phyloP scores from a whole-genome alignment of 1,140 invertebrate species.

The Lutraria rhynchaena region DNA sequence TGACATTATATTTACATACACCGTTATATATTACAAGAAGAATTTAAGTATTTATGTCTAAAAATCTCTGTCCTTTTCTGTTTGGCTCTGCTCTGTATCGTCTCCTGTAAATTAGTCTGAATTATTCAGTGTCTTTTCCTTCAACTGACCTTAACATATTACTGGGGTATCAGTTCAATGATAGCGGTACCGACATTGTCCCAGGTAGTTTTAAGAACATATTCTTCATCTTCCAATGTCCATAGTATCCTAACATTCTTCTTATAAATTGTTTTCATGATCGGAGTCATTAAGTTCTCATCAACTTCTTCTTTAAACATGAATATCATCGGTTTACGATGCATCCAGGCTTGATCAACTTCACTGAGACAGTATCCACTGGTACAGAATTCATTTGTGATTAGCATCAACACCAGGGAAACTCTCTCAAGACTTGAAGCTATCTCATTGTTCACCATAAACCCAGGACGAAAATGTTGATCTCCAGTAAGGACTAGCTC shows the following conservation, averaged over 20 bases:
- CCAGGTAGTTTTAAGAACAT: conserved; percentile 28
- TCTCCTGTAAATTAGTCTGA: too few species aligned
- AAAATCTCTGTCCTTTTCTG: too few species aligned
- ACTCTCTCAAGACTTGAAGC: background rate
- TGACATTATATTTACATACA: too few species aligned
- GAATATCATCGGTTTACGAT: background rate
- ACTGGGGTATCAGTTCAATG: background rate
- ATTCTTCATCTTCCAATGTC: background rate
- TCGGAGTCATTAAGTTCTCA: background rate
- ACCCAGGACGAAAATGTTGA: conserved; percentile 10
- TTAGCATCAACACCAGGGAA: background rate
- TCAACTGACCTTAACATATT: too few species aligned
- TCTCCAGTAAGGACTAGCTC: conserved; percentile 14
- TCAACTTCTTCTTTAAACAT: conserved; percentile 3
- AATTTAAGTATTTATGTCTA: too few species aligned
- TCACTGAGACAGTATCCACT: conserved; percentile 6
- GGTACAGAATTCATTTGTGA: conserved; percentile 6
- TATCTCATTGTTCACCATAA: conserved; percentile 1
- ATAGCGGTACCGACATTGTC: conserved; percentile 17
- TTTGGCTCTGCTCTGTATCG: too few species aligned
- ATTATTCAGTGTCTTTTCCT: too few species aligned
- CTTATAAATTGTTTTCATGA: background rate
- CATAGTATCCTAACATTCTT: background rate
- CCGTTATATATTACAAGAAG: too few species aligned
- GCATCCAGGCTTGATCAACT: background rate